These are phyloP conservation scores for Psophia crepitans DNA, from an alignment of 2,113 vertebrate genomes.

Conservation along the genomic window DNA sequence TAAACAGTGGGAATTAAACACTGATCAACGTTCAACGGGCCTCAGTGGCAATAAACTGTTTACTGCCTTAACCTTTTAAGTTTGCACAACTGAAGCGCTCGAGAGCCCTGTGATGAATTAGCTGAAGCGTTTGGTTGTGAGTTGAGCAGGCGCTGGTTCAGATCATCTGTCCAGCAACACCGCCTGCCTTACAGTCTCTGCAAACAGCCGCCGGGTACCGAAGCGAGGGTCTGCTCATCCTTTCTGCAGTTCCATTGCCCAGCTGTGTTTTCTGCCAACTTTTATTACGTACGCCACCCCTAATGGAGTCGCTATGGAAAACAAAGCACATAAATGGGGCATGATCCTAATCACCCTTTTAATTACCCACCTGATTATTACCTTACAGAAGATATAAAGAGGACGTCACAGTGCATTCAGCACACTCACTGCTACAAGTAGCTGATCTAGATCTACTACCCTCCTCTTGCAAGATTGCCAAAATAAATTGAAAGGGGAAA, in stretches of 20 bases:
- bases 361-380: not conserved
- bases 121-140: slow-evolving; percentile 35
- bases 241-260: not conserved
- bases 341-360: not conserved
- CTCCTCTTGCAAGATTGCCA: not conserved
- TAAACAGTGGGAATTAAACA: slow-evolving; percentile 39
- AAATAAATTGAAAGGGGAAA: slow-evolving; percentile 1
- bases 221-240: not conserved
- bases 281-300: not conserved
- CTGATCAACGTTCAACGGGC: slow-evolving; percentile 30
- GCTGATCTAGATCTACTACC: not conserved
- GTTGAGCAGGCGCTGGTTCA: not conserved
- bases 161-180: slow-evolving; percentile 32
- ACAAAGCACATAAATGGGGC: not conserved
- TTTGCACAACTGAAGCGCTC: not conserved
- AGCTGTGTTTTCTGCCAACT: fast-evolving
- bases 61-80: slow-evolving; percentile 57
- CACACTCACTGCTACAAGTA: not conserved
- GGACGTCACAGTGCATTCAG: not conserved
- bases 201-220: not conserved
- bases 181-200: not conserved
- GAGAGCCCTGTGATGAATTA: slow-evolving; percentile 56
- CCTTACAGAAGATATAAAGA: not conserved
- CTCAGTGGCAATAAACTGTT: slow-evolving; percentile 62
- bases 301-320: not conserved